A percentile compares a stretch with the other conserved stretches of the same genome.
phyloP scores from a whole-genome alignment of 2,797 vertebrate genomes.

The Chaetodon trifasciatus region DNA sequence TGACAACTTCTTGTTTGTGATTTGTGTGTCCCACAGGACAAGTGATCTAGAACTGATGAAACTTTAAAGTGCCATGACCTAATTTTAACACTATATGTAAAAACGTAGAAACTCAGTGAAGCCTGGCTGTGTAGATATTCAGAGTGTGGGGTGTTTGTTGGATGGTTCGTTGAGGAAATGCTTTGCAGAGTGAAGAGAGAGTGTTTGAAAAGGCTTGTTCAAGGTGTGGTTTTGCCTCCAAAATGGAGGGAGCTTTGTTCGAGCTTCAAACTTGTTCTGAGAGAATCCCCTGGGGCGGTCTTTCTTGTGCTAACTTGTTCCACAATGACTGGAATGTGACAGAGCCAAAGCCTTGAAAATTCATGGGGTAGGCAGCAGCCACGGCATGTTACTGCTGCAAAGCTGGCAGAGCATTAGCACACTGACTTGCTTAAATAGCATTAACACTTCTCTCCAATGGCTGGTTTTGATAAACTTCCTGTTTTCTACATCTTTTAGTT shows the following conservation, averaged over 20 bases:
- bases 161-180: not conserved
- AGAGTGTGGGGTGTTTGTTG: not conserved
- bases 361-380: slow-evolving; percentile 30
- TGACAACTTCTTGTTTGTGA: slow-evolving; percentile 1
- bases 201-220: slow-evolving; percentile 29
- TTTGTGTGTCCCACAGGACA: not conserved
- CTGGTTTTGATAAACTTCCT: slow-evolving; percentile 65
- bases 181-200: slow-evolving; percentile 10
- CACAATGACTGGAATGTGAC: slow-evolving; percentile 80
- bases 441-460: slow-evolving; percentile 8
- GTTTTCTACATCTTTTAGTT: slow-evolving; percentile 56
- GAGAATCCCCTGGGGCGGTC: slow-evolving; percentile 60
- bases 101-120: not conserved
- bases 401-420: not conserved
- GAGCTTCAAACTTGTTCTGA: slow-evolving; percentile 70
- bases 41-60: not conserved
- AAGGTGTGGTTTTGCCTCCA: slow-evolving; percentile 77
- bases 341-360: slow-evolving; percentile 46
- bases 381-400: slow-evolving; percentile 7
- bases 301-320: slow-evolving; percentile 82
- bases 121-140: not conserved
- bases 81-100: slow-evolving; percentile 11
- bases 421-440: not conserved
- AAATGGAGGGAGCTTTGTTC: slow-evolving; percentile 73
- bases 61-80: slow-evolving; percentile 2